These are phyloP conservation scores for Amiota minor DNA, from an alignment of 2,888 invertebrate species.

Conservation along the genomic window DNA sequence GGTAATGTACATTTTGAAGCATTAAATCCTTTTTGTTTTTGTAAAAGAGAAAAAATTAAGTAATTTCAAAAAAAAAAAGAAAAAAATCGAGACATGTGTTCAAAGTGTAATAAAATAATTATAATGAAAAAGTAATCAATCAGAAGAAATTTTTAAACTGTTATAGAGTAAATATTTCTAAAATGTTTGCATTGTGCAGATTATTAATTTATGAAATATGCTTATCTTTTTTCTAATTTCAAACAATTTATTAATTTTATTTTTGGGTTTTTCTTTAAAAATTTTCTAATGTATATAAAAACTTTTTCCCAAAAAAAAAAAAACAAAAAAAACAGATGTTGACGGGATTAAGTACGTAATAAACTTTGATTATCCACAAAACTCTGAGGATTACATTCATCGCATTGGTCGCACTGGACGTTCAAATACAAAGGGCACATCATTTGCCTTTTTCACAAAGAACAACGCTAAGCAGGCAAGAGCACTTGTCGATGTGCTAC, in stretches of 20 bases:
- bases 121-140: no score
- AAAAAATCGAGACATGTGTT: conserved; percentile 63
- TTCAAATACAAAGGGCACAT: conserved; percentile 89
- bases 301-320: no score
- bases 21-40: conserved; percentile 60
- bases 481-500: conserved; percentile 89
- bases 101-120: conserved; percentile 56
- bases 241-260: conserved; percentile 53
- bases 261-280: conserved; percentile 30
- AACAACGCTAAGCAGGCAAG: conserved; percentile 90
- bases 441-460: conserved; percentile 95
- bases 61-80: conserved; percentile 31
- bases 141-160: no score
- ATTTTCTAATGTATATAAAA: conserved; percentile 3
- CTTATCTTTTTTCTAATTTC: no score
- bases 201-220: conserved; percentile 31
- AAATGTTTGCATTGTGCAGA: conserved; percentile 29
- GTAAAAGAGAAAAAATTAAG: conserved; percentile 40
- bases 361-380: conserved; percentile 96
- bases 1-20: conserved; percentile 66
- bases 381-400: conserved; percentile 96
- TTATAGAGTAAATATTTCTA: no score
- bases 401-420: conserved; percentile 95
- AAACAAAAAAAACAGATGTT: conserved; percentile 81
- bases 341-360: conserved; percentile 97